Base-by-base conservation (phyloP, 1,140 invertebrate species). In the Brachionus calyciflorus region DNA sequence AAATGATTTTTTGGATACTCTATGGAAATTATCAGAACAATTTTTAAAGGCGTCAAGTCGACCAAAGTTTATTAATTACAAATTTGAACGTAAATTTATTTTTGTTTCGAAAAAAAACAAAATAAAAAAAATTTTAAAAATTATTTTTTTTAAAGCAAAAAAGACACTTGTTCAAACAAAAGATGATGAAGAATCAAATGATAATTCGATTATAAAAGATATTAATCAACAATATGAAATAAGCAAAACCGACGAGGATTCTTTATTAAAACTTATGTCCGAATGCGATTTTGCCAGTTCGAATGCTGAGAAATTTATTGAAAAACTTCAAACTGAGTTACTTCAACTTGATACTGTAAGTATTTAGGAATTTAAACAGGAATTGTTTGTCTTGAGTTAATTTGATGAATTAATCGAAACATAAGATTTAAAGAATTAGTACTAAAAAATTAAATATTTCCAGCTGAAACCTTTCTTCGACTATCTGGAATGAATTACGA, bases 1-100 rank as follows among this genome's bases (percentile, higher is more conserved):
- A 55, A 55, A 73, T 12, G 51, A 49, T 73, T 73, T 73, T 73
- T 51, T 73, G 69, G 69, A 73, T 12, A 55, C 69, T 51, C 19
- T 73, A 33, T 73, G 69, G 69, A 49, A 55, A 30, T 40, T 73
- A 2, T 73, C 69, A 30, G 69, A 73, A 41, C 44, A 49, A 51
- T 73, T 73, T 55, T 19, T 73, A 4, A 73, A 73, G 26, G 46
- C 40, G 9, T 37, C 44, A 1, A 51, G 30, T 24, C 69, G 69
- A 12, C 69, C 69, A 49, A 73, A 73, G 40, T 73, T 73, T 73
- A 10, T 37, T 26, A 73, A 73, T 49, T 73, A 51, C 51, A 49
- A 73, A 73, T 55, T 55, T 37, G 46, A 51, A 73, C 17, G 69
- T 73, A 51, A 9, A 24, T 5, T 63, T 24, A 19, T 24, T 33